These are phyloP conservation scores for Epinephelus lanceolatus DNA, from an alignment of 2,113 vertebrate genomes.

Conservation along the genomic window DNA sequence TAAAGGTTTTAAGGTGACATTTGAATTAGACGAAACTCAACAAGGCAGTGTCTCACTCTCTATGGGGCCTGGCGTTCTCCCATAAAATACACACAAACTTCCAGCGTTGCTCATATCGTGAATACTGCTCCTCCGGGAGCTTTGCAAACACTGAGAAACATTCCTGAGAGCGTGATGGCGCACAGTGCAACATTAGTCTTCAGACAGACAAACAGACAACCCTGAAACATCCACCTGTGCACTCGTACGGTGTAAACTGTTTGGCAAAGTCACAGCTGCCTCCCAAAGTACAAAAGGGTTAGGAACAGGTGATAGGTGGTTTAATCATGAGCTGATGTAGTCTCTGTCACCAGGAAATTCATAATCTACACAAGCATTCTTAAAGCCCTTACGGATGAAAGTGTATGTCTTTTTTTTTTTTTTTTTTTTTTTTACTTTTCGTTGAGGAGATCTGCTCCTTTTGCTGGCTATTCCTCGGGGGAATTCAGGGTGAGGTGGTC, in stretches of 20 bases:
- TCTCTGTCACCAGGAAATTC: slow-evolving; percentile 47
- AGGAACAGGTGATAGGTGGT: slow-evolving; percentile 44
- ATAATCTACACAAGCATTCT: slow-evolving; percentile 66
- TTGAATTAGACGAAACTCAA: slow-evolving; percentile 64
- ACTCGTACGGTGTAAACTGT: slow-evolving; percentile 1
- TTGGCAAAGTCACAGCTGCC: slow-evolving; percentile 54
- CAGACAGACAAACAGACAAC: slow-evolving; percentile 32
- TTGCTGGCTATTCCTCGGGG: slow-evolving; percentile 70
- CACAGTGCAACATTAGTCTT: slow-evolving; percentile 49
- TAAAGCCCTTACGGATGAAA: slow-evolving; percentile 64
- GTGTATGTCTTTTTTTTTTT: slow-evolving; percentile 28
- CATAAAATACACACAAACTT: slow-evolving; percentile 48
- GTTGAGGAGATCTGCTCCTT: slow-evolving; percentile 64
- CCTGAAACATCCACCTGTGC: slow-evolving; percentile 5
- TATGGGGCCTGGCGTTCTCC: slow-evolving; percentile 49
- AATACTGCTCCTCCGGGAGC: slow-evolving; percentile 37
- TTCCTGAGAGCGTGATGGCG: slow-evolving; percentile 57
- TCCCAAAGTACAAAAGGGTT: slow-evolving; percentile 58
- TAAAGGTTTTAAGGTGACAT: slow-evolving; percentile 79
- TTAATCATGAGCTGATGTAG: slow-evolving; percentile 41
- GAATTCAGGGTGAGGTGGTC: slow-evolving; percentile 78
- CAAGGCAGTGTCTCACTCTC: slow-evolving; percentile 55
- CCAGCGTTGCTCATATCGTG: slow-evolving; percentile 18
- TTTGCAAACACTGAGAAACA: slow-evolving; percentile 66
- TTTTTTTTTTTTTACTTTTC: slow-evolving; percentile 31